Evolutionary conservation across 2,888 invertebrate genomes (phyloP).

Genomic region (Trichogramma evanescens): DNA sequence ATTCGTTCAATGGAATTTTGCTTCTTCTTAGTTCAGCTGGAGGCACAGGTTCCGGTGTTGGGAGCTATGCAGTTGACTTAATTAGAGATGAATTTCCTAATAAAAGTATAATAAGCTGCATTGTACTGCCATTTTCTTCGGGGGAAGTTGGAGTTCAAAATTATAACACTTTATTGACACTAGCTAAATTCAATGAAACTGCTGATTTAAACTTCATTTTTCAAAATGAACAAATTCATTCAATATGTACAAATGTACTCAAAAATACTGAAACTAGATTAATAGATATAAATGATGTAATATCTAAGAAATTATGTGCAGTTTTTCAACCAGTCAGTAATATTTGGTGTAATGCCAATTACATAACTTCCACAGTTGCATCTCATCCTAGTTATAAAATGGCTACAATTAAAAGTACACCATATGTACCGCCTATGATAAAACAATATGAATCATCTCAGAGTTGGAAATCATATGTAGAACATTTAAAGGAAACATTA

Average conservation of each 20-base stretch:
- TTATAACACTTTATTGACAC: conserved; percentile 50
- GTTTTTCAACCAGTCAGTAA: conserved; percentile 46
- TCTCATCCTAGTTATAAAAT: conserved; percentile 50
- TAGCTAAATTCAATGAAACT: conserved; percentile 47
- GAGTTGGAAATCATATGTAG: conserved; percentile 43
- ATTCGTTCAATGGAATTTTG: conserved; percentile 47
- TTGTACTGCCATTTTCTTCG: conserved; percentile 48
- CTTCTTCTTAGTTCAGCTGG: conserved; percentile 50
- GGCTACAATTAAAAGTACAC: conserved; percentile 46
- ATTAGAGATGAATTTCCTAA: conserved; percentile 47
- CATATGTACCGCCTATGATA: conserved; percentile 37
- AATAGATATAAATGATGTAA: conserved; percentile 47
- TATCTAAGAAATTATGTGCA: conserved; percentile 48
- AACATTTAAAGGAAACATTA: conserved; percentile 38
- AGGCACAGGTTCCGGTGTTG: conserved; percentile 53
- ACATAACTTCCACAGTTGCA: conserved; percentile 43
- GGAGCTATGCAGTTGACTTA: conserved; percentile 46
- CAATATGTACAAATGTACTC: conserved; percentile 40
- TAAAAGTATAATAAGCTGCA: conserved; percentile 45
- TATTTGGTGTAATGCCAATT: conserved; percentile 30
- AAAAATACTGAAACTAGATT: conserved; percentile 40
- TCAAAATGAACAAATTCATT: conserved; percentile 49
- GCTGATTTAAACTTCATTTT: conserved; percentile 47
- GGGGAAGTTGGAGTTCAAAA: conserved; percentile 52
- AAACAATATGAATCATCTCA: conserved; percentile 40